Evolutionary conservation across 2,113 vertebrate genomes (phyloP), one percentile per base, ranked within the genome.

Genomic region (Rhynchomys soricoides): DNA sequence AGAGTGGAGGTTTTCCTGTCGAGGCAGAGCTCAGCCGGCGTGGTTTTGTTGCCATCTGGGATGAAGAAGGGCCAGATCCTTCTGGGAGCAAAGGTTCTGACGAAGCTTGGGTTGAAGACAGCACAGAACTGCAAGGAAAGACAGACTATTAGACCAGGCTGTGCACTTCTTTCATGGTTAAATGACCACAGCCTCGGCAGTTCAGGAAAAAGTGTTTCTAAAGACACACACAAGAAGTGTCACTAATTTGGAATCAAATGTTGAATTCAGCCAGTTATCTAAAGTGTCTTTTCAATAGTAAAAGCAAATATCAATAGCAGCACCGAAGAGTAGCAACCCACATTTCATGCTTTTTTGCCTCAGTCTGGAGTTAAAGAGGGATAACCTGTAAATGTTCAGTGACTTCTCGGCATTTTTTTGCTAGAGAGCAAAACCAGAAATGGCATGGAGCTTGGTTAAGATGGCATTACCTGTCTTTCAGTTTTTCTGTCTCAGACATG

Each of bases 1-100:
- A 98, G 0, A 98, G 96, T 0, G 98, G 96, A 0, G 98, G 31
- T 3, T 98, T 96, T 81, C 99, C 98, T 7, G 98, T 79, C 0
- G 98, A 98, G 0, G 98, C 90, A 0, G 97, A 93, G 90, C 99
- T 99, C 10, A 98, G 83, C 16, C 99, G 98, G 7, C 99, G 99
- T 0, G 98, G 45, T 96, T 99, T 99, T 0, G 57, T 40, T 0
- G 93, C 75, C 0, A 22, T 88, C 2, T 98, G 98, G 21, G 98
- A 97, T 0, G 97, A 97, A 13, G 96, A 96, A 1, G 98, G 98
- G 68, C 97, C 97, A 0, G 98, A 97, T 3, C 78, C 82, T 48
- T 97, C 98, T 0, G 95, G n/a, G 19, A 68, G 93, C 0, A 55
- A 75, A 22, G 86, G 48, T 57, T 87, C 95, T 48, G n/a, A n/a